Percentiles rank a stretch among this genome's conserved stretches.
These are phyloP conservation scores for Zeuzera pyrina DNA, from an alignment of 2,888 invertebrate species.

Conservation along the genomic window DNA sequence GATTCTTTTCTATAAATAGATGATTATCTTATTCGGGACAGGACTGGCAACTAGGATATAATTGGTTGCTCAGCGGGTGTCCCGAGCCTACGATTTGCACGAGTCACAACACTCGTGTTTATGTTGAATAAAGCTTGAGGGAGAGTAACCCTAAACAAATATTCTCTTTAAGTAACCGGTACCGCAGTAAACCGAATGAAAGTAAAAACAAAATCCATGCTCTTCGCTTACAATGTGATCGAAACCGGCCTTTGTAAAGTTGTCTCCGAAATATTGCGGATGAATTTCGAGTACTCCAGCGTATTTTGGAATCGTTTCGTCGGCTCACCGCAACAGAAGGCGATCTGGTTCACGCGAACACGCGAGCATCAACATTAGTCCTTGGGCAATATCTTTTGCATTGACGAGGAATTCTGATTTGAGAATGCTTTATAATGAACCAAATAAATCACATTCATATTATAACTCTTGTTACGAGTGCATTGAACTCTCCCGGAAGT, in stretches of 20 bases:
- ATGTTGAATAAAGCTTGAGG: too few species aligned
- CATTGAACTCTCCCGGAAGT: conserved; percentile 4
- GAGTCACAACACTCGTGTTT: background rate
- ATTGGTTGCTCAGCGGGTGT: conserved; percentile 39
- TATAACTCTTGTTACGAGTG: background rate
- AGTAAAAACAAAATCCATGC: too few species aligned
- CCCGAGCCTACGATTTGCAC: conserved; percentile 21
- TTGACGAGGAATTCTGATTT: conserved; percentile 15
- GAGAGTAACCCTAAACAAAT: too few species aligned
- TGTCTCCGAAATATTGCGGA: too few species aligned
- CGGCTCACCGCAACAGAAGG: conserved; percentile 27
- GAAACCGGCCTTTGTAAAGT: too few species aligned
- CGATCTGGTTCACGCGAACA: conserved; percentile 37
- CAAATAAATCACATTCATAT: background rate
- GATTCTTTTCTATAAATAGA: conserved; percentile 59
- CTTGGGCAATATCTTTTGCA: conserved; percentile 25
- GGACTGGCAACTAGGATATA: conserved; percentile 35
- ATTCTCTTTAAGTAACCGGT: too few species aligned
- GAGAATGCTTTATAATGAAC: conserved; percentile 1
- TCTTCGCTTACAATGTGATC: too few species aligned
- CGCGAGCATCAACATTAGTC: conserved; percentile 15
- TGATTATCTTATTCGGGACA: conserved; percentile 37
- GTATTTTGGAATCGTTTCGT: conserved; percentile 35
- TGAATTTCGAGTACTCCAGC: conserved; percentile 35
- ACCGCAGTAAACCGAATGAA: too few species aligned